phyloP scores from a whole-genome alignment of 1,140 invertebrate genomes.

The Anoplophora glabripennis region DNA sequence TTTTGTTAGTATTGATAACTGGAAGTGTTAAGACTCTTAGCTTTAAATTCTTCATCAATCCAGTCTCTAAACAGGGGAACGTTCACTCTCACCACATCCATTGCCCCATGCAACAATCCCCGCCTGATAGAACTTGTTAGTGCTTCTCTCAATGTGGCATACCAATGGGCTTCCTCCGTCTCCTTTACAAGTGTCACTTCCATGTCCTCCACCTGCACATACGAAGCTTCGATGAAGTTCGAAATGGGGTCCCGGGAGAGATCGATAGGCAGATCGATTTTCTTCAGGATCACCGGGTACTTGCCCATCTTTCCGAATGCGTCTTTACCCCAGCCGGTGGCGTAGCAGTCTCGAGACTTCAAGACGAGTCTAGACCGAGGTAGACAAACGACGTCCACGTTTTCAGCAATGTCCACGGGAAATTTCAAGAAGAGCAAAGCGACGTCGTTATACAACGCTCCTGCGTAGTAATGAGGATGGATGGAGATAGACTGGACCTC shows the following conservation, averaged over 20 bases:
- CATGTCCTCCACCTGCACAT: constrained; percentile 68
- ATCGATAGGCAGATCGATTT: constrained; percentile 62
- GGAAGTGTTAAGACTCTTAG: constrained; percentile 5
- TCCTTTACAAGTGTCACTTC: constrained; percentile 64
- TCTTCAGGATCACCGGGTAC: constrained; percentile 71
- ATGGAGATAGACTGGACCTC: constrained; percentile 52
- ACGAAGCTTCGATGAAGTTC: constrained; percentile 65
- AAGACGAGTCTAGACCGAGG: constrained; percentile 50
- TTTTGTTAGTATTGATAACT: no score
- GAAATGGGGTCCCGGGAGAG: constrained; percentile 60
- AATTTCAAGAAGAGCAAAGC: constrained; percentile 61
- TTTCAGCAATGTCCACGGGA: constrained; percentile 57
- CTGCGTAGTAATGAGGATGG: constrained; percentile 48
- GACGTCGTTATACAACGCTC: constrained; percentile 63
- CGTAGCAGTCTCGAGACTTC: constrained; percentile 53
- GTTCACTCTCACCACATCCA: constrained; percentile 49
- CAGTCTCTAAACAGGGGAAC: constrained; percentile 34
- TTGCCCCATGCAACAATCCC: constrained; percentile 55
- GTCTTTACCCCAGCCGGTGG: constrained; percentile 63
- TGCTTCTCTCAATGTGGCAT: constrained; percentile 44
- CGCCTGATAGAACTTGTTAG: constrained; percentile 48
- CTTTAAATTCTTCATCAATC: constrained; percentile 36
- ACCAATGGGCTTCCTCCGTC: constrained; percentile 59
- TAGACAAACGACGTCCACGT: constrained; percentile 70
- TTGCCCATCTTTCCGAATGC: constrained; percentile 52